Evolutionary conservation across 2,888 invertebrate genomes (phyloP), one percentile per base, ranked within the genome.

Genomic region (Hydrotaea diabolus): DNA sequence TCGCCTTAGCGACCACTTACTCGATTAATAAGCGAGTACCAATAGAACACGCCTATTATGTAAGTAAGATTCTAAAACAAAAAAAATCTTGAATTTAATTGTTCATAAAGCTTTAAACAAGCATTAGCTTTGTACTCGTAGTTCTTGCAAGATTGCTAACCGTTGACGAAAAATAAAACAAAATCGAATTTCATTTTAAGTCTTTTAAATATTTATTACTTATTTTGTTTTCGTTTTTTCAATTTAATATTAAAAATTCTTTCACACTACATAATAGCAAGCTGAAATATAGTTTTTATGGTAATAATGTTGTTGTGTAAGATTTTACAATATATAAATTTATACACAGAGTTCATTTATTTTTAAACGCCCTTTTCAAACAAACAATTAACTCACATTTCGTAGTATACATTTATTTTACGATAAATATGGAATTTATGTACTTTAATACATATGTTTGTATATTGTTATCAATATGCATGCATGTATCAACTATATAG

Each of bases 231-330:
- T 76, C 86, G 73, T 59, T 77, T 77, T 86, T 80, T 83, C 83
- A 82, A 84, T 49, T 83, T 83, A 78, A 82, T 82, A 86, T 79
- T 88, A 82, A 86, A 87, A 87, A 85, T 85, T 86, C 78, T 76
- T 86, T 86, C 85, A 80, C 81, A 82, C 83, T 85, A 84, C 84
- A 85, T 79, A 84, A 83, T 80, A 87, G 74, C 82, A 86, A 82
- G 85, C 86, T 71, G 73, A 86, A 83, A 85, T 80, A 86, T 80
- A 36, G 36, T 77, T 85, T 81, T 81, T 74, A 81, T 83, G 77
- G 36, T 72, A 72, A 76, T 83, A 73, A 81, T 85, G 62, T 55
- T 85, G 74, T 86, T 80, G 62, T 82, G 36, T 73, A 77, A 59
- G 39, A 83, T 55, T 39, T 59, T 73, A 72, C 53, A 80, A 64